Evolutionary conservation across 2,888 invertebrate species (phyloP).

Genomic region (Rhamnusium bicolor): DNA sequence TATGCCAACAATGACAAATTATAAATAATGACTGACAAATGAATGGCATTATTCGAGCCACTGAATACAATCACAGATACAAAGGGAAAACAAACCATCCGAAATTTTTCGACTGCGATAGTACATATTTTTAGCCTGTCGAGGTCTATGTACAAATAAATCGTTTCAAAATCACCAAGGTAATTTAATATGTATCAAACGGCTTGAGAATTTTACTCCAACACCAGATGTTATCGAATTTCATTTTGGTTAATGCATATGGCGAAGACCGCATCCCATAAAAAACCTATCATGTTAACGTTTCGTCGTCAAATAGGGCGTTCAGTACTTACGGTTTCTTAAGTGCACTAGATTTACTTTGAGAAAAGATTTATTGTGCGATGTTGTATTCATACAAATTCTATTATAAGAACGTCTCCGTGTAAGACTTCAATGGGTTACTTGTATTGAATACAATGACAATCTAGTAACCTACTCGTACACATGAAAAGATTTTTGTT

Average conservation of each 20-base stretch:
- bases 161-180: neutral
- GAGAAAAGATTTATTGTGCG: neutral
- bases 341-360: neutral
- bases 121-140: too few relatives aligned
- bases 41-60: too few relatives aligned
- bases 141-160: neutral
- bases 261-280: neutral
- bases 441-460: conserved; percentile 1
- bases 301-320: neutral
- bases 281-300: neutral
- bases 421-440: neutral
- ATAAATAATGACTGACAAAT: too few relatives aligned
- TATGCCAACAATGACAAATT: too few relatives aligned
- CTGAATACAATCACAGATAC: too few relatives aligned
- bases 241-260: conserved; percentile 1
- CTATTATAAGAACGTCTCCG: neutral
- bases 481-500: conserved; percentile 5
- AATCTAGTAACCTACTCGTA: neutral
- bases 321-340: neutral
- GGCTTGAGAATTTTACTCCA: neutral
- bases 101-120: too few relatives aligned
- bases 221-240: conserved; percentile 7
- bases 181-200: neutral
- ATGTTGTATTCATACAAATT: neutral
- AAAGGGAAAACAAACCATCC: too few relatives aligned